Evolutionary conservation across 2,113 vertebrate genomes (phyloP).

Genomic region (cat (Felis catus)): DNA sequence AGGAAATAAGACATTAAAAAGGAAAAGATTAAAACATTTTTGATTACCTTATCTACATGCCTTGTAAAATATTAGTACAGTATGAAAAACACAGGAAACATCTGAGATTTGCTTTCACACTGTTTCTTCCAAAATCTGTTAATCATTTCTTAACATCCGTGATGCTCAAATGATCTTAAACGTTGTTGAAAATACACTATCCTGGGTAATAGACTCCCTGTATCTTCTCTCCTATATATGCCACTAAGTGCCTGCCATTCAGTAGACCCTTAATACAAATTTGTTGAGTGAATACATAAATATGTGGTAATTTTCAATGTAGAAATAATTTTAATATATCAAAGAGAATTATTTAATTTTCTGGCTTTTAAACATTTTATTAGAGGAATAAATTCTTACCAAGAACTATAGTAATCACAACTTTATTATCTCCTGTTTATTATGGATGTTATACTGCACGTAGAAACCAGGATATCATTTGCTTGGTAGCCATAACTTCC

Average conservation of each 20-base stretch:
- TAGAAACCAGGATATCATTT: neutral
- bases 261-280: slow-evolving; percentile 26
- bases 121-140: neutral
- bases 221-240: neutral
- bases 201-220: neutral
- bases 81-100: neutral
- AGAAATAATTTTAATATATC: slow-evolving; percentile 55
- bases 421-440: slow-evolving; percentile 66
- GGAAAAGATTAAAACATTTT: neutral
- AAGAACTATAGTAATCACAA: neutral
- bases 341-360: slow-evolving; percentile 64
- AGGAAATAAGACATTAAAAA: neutral
- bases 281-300: slow-evolving; percentile 38
- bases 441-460: slow-evolving; percentile 12
- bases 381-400: slow-evolving; percentile 60
- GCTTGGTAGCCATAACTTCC: neutral
- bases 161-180: slow-evolving; percentile 6
- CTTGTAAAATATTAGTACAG: neutral
- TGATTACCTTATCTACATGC: neutral
- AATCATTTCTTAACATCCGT: neutral
- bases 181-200: neutral
- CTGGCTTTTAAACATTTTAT: slow-evolving; percentile 65
- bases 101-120: neutral
- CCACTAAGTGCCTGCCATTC: neutral
- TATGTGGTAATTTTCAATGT: slow-evolving; percentile 49